A percentile compares a stretch with the other conserved stretches of the same genome.
Evolutionary conservation across 2,797 vertebrate genomes (phyloP).

Genomic region (Pampus argenteus): DNA sequence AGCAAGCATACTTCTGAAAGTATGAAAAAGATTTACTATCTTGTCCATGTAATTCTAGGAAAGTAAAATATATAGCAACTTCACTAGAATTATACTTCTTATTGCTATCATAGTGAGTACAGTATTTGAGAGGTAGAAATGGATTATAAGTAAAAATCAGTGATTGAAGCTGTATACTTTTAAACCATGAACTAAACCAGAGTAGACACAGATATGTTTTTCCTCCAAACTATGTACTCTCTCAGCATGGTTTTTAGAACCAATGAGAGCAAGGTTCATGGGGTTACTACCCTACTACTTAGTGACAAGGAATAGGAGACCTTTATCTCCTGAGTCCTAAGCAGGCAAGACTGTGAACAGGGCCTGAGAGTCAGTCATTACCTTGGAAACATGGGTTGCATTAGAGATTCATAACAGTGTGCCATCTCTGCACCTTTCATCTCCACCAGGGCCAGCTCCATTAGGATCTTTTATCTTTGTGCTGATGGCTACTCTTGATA

Average conservation of each 20-base stretch:
- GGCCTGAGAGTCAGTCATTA: conserved; percentile 79
- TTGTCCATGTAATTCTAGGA: conserved; percentile 26
- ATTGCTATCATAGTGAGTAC: conserved; percentile 22
- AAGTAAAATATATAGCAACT: conserved; percentile 3
- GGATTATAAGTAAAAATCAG: conserved; percentile 50
- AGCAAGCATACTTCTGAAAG: conserved; percentile 39
- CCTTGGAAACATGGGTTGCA: conserved; percentile 81
- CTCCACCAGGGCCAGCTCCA: conserved; percentile 84
- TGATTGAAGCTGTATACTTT: conserved; percentile 59
- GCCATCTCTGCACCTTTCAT: conserved; percentile 84
- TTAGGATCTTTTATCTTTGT: conserved; percentile 86
- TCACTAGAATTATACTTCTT: conserved; percentile 24
- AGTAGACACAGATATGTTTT: conserved; percentile 46
- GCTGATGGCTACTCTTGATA: conserved; percentile 86
- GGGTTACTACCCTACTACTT: conserved; percentile 71
- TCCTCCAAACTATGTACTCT: conserved; percentile 37
- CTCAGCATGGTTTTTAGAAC: conserved; percentile 53
- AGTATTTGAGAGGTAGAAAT: conserved; percentile 24
- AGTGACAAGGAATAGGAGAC: conserved; percentile 76
- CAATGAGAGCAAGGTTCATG: conserved; percentile 50
- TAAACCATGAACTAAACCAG: conserved; percentile 41
- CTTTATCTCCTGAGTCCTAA: conserved; percentile 64
- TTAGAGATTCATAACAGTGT: conserved; percentile 83
- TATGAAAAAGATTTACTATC: conserved; percentile 25
- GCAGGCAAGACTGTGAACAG: conserved; percentile 73